Conservation (phyloP, 2,888 invertebrate genomes). For the Epinotia brunnichana region DNA sequence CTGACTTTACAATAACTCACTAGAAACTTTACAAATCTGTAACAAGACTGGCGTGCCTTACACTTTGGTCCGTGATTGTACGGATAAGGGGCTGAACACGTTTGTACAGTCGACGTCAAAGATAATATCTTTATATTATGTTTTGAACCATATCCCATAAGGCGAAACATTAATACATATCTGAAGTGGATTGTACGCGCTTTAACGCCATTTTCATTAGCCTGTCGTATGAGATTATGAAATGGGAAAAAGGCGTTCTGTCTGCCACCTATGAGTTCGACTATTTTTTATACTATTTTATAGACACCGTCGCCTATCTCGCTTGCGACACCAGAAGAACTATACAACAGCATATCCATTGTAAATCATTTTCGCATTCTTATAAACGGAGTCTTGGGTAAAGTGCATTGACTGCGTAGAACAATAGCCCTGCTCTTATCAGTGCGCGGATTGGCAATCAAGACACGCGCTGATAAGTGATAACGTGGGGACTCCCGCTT, state of each 20-base stretch:
- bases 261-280: no score
- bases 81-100: no score
- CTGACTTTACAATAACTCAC: not conserved
- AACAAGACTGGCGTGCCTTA: not conserved
- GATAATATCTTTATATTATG: no score
- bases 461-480: constrained; percentile 50
- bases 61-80: no score
- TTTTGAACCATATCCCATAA: no score
- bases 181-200: not conserved
- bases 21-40: not conserved
- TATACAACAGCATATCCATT: not conserved
- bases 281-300: no score
- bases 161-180: no score
- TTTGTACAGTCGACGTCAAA: no score
- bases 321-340: no score
- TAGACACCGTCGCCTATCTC: no score
- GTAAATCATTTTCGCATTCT: constrained; percentile 15
- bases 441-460: constrained; percentile 54
- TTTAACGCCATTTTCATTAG: not conserved
- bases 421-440: constrained; percentile 61
- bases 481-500: constrained; percentile 40
- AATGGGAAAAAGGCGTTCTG: no score
- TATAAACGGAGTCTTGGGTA: constrained; percentile 42
- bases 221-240: no score
- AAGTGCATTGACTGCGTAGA: constrained; percentile 62